Percentiles rank a stretch among this genome's conserved stretches.
These are phyloP conservation scores for Hemibagrus wyckioides DNA, from an alignment of 2,113 vertebrate species.

Conservation along the genomic window DNA sequence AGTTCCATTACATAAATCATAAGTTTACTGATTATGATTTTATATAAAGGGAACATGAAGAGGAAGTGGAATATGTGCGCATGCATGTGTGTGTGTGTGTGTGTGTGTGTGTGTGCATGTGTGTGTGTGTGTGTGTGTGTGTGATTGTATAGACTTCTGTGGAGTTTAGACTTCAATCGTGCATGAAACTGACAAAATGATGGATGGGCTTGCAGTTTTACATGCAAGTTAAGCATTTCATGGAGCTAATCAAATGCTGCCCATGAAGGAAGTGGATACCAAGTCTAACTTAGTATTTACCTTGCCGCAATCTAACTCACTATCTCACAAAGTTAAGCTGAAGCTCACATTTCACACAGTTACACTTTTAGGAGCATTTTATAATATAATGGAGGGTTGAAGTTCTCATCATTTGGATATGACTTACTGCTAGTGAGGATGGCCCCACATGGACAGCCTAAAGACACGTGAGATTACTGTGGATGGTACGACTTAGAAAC, in stretches of 20 bases:
- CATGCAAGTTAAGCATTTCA: constrained; percentile 9
- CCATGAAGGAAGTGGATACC: not conserved
- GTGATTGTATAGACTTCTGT: constrained; percentile 5
- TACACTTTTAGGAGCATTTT: not conserved
- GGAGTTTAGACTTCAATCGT: not conserved
- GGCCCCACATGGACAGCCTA: too few relatives aligned
- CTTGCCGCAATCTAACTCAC: not conserved
- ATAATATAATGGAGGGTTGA: not conserved
- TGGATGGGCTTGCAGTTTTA: constrained; percentile 2
- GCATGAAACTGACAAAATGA: constrained; percentile 13
- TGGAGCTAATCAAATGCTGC: constrained; percentile 10
- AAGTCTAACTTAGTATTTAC: not conserved
- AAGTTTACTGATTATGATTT: not conserved
- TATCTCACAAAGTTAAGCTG: not conserved
- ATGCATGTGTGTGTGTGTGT: constrained; percentile 2
- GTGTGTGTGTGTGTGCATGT: not conserved
- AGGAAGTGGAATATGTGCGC: not conserved
- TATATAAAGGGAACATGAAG: not conserved
- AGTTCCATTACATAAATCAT: not conserved
- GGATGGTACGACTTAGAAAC: too few relatives aligned
- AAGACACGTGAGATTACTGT: too few relatives aligned
- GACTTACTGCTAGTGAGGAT: too few relatives aligned
- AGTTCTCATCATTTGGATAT: too few relatives aligned
- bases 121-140: not conserved
- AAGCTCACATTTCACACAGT: not conserved